Evolutionary conservation across 2,113 vertebrate genomes (phyloP).

Genomic region (Neodontobutis hainanensis): DNA sequence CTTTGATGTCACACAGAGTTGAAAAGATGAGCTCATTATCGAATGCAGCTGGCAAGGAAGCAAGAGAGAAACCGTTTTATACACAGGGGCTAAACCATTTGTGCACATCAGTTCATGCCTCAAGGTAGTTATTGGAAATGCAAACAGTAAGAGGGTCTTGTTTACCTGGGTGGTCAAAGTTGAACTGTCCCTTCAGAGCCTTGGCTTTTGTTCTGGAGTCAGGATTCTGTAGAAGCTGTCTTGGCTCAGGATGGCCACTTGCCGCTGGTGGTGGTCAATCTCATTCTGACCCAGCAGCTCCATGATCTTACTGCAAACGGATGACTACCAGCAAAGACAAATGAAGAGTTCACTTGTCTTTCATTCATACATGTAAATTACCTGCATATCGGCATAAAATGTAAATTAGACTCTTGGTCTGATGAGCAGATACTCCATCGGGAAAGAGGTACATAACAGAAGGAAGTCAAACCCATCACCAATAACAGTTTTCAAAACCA

Average conservation of each 20-base stretch:
- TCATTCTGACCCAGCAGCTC: slow-evolving; percentile 97
- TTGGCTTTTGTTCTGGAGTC: slow-evolving; percentile 93
- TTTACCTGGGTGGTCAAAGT: slow-evolving; percentile 96
- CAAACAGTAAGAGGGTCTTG: too few species aligned
- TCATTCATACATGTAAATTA: too few species aligned
- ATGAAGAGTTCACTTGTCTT: slow-evolving; percentile 4
- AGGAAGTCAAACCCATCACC: slow-evolving; percentile 55
- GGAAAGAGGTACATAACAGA: slow-evolving; percentile 7
- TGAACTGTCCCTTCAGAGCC: slow-evolving; percentile 94
- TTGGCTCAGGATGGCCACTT: slow-evolving; percentile 96
- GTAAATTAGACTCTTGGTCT: too few species aligned
- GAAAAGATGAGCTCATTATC: slow-evolving; percentile 92
- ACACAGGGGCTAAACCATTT: too few species aligned
- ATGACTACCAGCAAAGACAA: slow-evolving; percentile 79
- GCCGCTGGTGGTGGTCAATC: slow-evolving; percentile 92
- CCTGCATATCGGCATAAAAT: too few species aligned
- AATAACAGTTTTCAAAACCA: slow-evolving; percentile 22
- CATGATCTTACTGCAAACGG: slow-evolving; percentile 95
- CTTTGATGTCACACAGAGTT: slow-evolving; percentile 87
- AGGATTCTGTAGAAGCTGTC: slow-evolving; percentile 97
- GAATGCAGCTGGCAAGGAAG: slow-evolving; percentile 85
- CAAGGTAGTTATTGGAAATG: not conserved
- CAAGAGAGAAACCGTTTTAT: not conserved
- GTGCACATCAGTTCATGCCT: not conserved
- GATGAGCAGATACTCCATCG: slow-evolving; percentile 41